phyloP scores from a whole-genome alignment of 2,113 vertebrate genomes.

The Anser brachyrhynchus region DNA sequence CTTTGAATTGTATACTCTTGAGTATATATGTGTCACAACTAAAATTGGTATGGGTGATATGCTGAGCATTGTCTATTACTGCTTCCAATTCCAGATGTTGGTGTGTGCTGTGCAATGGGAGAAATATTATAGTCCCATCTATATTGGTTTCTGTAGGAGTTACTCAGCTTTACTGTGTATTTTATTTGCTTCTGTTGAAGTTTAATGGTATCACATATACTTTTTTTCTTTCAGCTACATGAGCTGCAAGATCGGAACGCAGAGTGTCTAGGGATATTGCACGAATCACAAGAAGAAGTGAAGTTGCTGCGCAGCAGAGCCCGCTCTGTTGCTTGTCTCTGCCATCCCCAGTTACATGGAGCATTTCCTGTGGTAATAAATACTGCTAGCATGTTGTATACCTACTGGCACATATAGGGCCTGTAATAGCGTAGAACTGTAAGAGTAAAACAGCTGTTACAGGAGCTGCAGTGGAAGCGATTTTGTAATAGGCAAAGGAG shows the following conservation, averaged over 20 bases:
- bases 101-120: neutral
- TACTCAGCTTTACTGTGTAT: neutral
- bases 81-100: neutral
- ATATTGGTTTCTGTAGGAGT: neutral
- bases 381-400: accelerated
- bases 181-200: neutral
- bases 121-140: neutral
- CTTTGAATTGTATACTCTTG: neutral
- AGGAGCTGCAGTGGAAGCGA: neutral
- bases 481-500: neutral
- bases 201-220: neutral
- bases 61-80: neutral
- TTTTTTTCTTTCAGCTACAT: slow-evolving; percentile 82
- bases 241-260: slow-evolving; percentile 90
- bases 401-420: neutral
- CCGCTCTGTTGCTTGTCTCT: slow-evolving; percentile 79
- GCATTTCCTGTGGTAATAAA: slow-evolving; percentile 87
- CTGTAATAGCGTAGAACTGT: neutral
- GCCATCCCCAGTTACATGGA: slow-evolving; percentile 78
- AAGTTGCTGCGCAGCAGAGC: slow-evolving; percentile 87
- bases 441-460: neutral
- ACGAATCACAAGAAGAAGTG: slow-evolving; percentile 94
- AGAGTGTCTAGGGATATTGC: slow-evolving; percentile 94
- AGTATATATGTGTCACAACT: neutral
- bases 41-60: accelerated